phyloP scores from a whole-genome alignment of 1,140 invertebrate genomes.

The Megathymus violae region DNA sequence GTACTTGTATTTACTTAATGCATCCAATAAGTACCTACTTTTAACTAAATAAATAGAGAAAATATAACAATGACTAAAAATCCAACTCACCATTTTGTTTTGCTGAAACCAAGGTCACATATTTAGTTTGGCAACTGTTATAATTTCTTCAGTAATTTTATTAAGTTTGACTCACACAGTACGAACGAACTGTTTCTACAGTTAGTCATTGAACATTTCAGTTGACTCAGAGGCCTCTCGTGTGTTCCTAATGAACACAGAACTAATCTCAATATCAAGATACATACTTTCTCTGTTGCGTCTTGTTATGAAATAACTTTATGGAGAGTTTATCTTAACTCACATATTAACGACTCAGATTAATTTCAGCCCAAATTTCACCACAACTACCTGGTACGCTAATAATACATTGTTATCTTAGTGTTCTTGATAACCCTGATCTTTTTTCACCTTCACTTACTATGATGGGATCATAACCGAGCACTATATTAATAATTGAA shows the following conservation, averaged over 20 bases:
- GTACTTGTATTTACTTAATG: too few relatives aligned
- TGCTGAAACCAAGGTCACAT: conserved; percentile 6
- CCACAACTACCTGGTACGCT: too few relatives aligned
- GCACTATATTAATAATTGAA: too few relatives aligned
- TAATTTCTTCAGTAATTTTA: conserved; percentile 48
- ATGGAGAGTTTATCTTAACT: too few relatives aligned
- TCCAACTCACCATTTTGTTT: conserved; percentile 13
- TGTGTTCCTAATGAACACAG: conserved; percentile 10
- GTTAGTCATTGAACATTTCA: conserved; percentile 66
- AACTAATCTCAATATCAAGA: conserved; percentile 35
- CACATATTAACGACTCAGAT: too few relatives aligned
- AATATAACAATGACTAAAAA: neutral
- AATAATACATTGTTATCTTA: too few relatives aligned
- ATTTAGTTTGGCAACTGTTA: conserved; percentile 40
- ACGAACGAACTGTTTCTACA: conserved; percentile 29
- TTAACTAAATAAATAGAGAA: neutral
- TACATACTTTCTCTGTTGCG: conserved; percentile 47
- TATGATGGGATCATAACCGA: too few relatives aligned
- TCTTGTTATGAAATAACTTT: conserved; percentile 26
- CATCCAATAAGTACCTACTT: too few relatives aligned
- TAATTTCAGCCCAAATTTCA: too few relatives aligned
- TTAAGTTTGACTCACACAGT: conserved; percentile 56
- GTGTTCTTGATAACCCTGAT: too few relatives aligned
- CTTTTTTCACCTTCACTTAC: too few relatives aligned
- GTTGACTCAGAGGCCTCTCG: conserved; percentile 53